These are phyloP conservation scores for Eupithecia subfuscata DNA, from an alignment of 2,888 invertebrate species.

Conservation along the genomic window DNA sequence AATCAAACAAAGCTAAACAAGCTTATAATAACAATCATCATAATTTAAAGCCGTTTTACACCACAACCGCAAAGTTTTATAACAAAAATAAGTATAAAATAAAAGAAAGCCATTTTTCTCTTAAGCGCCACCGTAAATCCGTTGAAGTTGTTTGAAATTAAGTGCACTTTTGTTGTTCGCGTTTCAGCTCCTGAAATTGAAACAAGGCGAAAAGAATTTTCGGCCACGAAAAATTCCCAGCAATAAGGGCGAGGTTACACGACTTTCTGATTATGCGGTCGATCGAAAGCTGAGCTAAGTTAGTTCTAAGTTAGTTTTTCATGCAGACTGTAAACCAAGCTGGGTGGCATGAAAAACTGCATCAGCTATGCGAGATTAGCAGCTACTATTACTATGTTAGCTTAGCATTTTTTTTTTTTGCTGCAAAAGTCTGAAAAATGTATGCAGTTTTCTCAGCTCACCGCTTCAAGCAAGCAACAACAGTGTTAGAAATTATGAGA, in stretches of 20 bases:
- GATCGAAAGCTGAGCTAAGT: neutral
- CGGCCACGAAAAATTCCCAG: slow-evolving; percentile 20
- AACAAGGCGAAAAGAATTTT: slow-evolving; percentile 48
- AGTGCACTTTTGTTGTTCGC: slow-evolving; percentile 67
- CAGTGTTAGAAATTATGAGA: too few relatives aligned
- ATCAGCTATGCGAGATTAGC: neutral
- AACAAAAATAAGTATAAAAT: slow-evolving; percentile 36
- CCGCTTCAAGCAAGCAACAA: neutral
- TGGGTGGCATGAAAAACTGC: neutral
- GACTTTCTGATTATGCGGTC: neutral
- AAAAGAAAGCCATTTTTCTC: slow-evolving; percentile 72
- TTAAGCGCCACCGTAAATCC: slow-evolving; percentile 69
- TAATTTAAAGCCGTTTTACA: neutral
- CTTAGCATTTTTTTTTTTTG: neutral
- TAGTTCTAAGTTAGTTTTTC: too few relatives aligned
- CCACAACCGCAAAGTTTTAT: slow-evolving; percentile 10
- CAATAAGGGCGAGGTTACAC: neutral
- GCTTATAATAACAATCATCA: slow-evolving; percentile 1
- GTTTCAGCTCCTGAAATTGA: slow-evolving; percentile 49
- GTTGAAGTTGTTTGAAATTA: slow-evolving; percentile 66
- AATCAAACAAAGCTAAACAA: neutral
- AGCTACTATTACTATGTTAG: neutral
- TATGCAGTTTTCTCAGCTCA: neutral
- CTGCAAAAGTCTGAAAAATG: neutral
- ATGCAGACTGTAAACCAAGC: neutral